Base-by-base conservation (phyloP, 2,113 vertebrate genomes). In the Dicerorhinus sumatrensis region DNA sequence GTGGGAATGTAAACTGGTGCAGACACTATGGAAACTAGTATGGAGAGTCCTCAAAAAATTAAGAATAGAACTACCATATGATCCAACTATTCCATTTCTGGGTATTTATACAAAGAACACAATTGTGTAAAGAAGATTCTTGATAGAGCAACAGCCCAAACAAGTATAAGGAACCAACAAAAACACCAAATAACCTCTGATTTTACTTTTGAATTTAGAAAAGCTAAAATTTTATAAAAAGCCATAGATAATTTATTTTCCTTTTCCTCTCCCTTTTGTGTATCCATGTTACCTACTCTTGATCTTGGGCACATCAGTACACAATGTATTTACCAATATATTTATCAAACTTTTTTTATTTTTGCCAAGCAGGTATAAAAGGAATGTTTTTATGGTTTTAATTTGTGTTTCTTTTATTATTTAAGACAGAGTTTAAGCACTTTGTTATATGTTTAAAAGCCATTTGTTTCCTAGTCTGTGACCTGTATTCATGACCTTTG, bases 191-290 rank as follows among this genome's bases (percentile, higher is more conserved):
- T 10, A 93, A 48, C 8, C n/a, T 91, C 58, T 75, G 29, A 69
- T 69, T 69, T 95, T 62, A 75, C 9, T 69, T 95, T 84, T 95
- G 12, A 89, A 87, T 82, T 91, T 51, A 73, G 31, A 75, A 80
- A 63, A 56, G n/a, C 8, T 90, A 48, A 54, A 72, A 73, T 86
- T 96, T 89, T 79, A 54, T 79, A 39, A 86, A 73, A 14, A 73
- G 12, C 20, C 80, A n/a, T 12, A 56, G 25, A 16, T 27, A 25
- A 20, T 65, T 63, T 63, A 58, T 69, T 65, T 77, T 70, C 25
- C 75, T 63, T 54, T 18, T 11, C 6, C 7, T 27, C 9, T n/a
- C 14, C 13, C 31, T n/a, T 73, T 87, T 60, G 17, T 33, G 20
- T 51, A 39, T 87, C 25, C 23, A 33, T n/a, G 17, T 39, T 11